Percentiles rank a stretch among this genome's conserved stretches.
These are phyloP conservation scores for Martes martes DNA, from an alignment of 2,113 vertebrate genomes.

Conservation along the genomic window DNA sequence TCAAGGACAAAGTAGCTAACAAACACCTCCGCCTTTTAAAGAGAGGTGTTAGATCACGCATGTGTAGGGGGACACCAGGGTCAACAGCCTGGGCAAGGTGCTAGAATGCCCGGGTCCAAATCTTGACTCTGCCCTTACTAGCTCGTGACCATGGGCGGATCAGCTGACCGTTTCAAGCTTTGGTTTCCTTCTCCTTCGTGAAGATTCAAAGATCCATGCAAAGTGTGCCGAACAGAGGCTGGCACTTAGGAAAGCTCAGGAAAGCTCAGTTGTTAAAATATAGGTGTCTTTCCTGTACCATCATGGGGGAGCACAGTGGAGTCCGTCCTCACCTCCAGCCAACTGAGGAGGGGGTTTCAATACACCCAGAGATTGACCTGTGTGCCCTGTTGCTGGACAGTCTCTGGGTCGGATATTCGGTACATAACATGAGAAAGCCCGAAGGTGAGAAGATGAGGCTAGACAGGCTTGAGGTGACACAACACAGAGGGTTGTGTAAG, in stretches of 20 bases:
- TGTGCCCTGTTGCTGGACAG: not conserved
- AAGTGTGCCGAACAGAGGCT: no score
- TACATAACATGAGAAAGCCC: not conserved
- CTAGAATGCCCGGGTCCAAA: not conserved
- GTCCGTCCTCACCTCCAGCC: not conserved
- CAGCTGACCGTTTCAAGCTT: not conserved
- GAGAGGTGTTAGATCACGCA: not conserved
- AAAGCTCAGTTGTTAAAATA: not conserved
- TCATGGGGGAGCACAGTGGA: not conserved
- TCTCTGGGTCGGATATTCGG: not conserved
- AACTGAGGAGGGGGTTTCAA: not conserved
- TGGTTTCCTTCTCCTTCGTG: not conserved
- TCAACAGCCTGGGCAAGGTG: not conserved
- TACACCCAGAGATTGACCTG: not conserved
- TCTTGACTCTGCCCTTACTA: not conserved
- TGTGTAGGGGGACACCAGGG: not conserved
- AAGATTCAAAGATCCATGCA: not conserved
- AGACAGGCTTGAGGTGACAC: not conserved
- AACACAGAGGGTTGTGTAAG: not conserved
- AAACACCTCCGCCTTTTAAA: not conserved
- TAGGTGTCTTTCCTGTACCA: not conserved
- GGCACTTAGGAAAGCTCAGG: not conserved
- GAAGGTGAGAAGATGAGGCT: not conserved
- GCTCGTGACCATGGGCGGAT: not conserved
- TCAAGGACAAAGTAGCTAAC: not conserved